Evolutionary conservation across 1,140 invertebrate species (phyloP), one percentile per base, ranked within the genome.

Genomic region (Eufriesea mexicana): DNA sequence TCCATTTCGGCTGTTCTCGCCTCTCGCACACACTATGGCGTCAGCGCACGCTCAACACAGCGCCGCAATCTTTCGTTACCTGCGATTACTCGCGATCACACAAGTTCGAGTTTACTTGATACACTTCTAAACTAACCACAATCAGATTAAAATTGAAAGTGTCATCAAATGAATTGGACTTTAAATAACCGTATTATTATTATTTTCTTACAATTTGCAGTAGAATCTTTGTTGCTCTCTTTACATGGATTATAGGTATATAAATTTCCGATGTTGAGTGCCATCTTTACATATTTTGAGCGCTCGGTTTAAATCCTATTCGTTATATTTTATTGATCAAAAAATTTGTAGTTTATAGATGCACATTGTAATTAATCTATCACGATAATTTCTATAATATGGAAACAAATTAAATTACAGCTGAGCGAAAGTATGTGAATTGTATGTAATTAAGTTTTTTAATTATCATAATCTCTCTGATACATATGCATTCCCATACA

Each of bases 1-100:
- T 95, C 94, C 94, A 95, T 95, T 93, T 94, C 93, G 93, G 92
- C 92, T 91, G 89, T 90, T 82, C 89, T 93, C 93, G 93, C 71
- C 89, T 85, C 71, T 72, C 72, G 64, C 59, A 77, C 71, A 66
- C 83, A 75, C 81, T 83, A 88, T 84, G 72, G 86, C 86, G 78
- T 86, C 81, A 83, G 84, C 84, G 83, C 88, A 87, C 70, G 79
- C 74, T 82, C 72, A 54, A 59, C 45, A 45, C 77, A 75, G 84
- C 84, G 82, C 75, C 81, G 77, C 75, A 20, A 55, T 67, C 23
- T 57, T 80, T 76, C 28, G 14, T 12, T 55, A 45, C 8, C 64
- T 61, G 66, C 55, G 64, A 78, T 83, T 71, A 68, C 62, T 70
- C 75, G 74, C 75, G 55, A 83, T 35, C 54, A 42, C 61, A 20